Conservation (phyloP, 2,888 invertebrate genomes). For the Panzeria rudis region DNA sequence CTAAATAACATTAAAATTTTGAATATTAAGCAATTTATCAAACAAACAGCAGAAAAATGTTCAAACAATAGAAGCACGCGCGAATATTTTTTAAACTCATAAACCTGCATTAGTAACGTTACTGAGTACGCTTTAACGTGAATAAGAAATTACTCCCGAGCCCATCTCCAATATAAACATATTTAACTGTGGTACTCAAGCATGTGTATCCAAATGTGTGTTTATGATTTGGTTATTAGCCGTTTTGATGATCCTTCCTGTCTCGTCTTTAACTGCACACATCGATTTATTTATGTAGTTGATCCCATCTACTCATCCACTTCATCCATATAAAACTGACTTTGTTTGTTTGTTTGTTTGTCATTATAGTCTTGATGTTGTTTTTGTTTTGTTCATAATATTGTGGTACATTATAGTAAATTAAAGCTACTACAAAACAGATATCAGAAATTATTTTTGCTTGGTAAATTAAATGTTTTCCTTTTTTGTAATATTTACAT, state of each 20-base stretch:
- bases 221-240: constrained; percentile 46
- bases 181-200: constrained; percentile 5
- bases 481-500: neutral
- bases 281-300: constrained; percentile 45
- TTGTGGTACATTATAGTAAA: constrained; percentile 44
- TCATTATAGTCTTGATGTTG: constrained; percentile 32
- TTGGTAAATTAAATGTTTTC: constrained; percentile 60
- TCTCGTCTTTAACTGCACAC: constrained; percentile 32
- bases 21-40: too few species aligned
- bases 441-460: constrained; percentile 43
- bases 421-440: constrained; percentile 32
- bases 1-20: too few species aligned
- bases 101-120: neutral
- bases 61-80: too few species aligned
- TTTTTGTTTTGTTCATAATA: constrained; percentile 42
- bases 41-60: too few species aligned
- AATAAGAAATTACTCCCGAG: neutral
- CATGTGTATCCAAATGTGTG: neutral
- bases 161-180: neutral
- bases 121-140: neutral
- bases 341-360: constrained; percentile 23
- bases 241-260: constrained; percentile 58
- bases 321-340: constrained; percentile 6
- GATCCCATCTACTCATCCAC: constrained; percentile 41
- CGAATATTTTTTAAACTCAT: too few species aligned